Percentiles rank a stretch among this genome's conserved stretches.
Conservation (phyloP, 2,888 invertebrate species). For the Lasioglossum oenotherae region DNA sequence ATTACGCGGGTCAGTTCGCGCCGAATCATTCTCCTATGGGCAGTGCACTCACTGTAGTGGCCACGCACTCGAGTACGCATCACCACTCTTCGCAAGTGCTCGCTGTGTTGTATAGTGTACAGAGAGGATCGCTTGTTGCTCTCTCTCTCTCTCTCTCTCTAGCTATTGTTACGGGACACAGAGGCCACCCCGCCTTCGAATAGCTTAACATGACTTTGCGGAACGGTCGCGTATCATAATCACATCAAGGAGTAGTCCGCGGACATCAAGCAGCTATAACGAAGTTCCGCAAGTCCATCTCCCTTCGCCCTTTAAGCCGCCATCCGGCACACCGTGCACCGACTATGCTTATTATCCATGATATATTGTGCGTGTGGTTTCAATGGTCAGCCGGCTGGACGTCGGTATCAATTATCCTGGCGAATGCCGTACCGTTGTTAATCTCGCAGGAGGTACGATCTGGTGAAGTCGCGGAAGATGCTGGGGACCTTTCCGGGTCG, state of each 20-base stretch:
- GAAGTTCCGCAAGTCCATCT: constrained; percentile 43
- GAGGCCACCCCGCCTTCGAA: constrained; percentile 57
- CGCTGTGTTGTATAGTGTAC: neutral
- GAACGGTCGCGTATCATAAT: constrained; percentile 69
- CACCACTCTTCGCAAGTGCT: neutral
- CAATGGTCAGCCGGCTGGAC: constrained; percentile 71
- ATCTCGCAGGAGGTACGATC: constrained; percentile 53
- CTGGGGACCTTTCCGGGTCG: constrained; percentile 17
- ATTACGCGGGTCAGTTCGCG: constrained; percentile 71
- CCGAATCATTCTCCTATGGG: constrained; percentile 44
- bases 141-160: neutral
- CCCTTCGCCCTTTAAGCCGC: constrained; percentile 9
- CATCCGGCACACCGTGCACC: constrained; percentile 37
- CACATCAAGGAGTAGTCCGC: constrained; percentile 58
- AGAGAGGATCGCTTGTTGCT: constrained; percentile 39
- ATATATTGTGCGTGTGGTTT: constrained; percentile 73
- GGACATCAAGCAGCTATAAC: constrained; percentile 54
- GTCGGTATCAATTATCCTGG: constrained; percentile 75
- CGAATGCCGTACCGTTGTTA: constrained; percentile 71
- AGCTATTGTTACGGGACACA: constrained; percentile 57
- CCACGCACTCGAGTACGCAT: constrained; percentile 4
- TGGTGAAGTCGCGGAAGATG: constrained; percentile 47
- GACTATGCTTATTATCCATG: constrained; percentile 74
- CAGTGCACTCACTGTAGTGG: neutral
- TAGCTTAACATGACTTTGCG: constrained; percentile 68